A percentile compares a stretch with the other conserved stretches of the same genome.
These are phyloP conservation scores for Taxidea taxus DNA, from an alignment of 2,113 vertebrate species.

Conservation along the genomic window DNA sequence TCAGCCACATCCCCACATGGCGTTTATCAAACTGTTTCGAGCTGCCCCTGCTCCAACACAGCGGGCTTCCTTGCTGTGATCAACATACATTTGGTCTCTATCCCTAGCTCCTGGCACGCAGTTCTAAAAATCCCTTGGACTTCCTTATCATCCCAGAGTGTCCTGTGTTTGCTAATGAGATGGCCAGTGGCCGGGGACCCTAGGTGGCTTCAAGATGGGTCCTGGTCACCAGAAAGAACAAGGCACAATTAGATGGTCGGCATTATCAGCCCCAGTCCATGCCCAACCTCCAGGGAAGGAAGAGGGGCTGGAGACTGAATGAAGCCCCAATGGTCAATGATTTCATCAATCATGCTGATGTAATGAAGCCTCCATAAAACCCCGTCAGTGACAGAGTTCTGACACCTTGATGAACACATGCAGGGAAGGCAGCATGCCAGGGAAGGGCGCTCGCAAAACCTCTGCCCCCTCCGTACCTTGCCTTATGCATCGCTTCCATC, in stretches of 20 bases:
- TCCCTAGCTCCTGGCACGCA: neutral
- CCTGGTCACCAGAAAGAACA: neutral
- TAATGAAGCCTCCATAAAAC: neutral
- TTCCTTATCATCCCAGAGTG: neutral
- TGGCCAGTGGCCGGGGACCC: neutral
- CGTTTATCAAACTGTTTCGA: neutral
- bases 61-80: neutral
- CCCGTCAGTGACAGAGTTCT: neutral
- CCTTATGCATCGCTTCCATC: no score
- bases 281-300: neutral
- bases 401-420: neutral
- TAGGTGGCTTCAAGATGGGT: neutral
- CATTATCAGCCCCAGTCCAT: neutral
- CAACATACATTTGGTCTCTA: neutral
- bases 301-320: neutral
- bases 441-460: rapidly evolving
- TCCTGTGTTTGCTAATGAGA: neutral
- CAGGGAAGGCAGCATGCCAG: neutral
- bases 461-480: neutral
- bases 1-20: neutral
- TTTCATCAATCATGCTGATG: neutral
- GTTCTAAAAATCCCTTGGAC: neutral
- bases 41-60: neutral
- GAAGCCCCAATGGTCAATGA: neutral
- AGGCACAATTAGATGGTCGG: neutral